These are phyloP conservation scores for Mirounga angustirostris DNA, from an alignment of 2,113 vertebrate species.

Conservation along the genomic window DNA sequence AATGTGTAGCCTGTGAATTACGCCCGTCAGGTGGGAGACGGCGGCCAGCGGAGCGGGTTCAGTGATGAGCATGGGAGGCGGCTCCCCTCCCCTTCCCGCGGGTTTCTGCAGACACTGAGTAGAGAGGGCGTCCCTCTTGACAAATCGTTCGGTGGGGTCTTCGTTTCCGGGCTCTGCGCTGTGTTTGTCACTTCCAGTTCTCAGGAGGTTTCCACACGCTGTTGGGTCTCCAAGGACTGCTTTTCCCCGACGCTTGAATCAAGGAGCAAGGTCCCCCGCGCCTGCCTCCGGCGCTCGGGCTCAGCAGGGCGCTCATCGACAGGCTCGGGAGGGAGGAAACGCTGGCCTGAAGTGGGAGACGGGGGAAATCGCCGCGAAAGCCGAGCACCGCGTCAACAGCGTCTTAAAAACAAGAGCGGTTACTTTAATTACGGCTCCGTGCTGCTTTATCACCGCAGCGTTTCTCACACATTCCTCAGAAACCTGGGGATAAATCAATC, in stretches of 20 bases:
- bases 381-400: slow-evolving; percentile 68
- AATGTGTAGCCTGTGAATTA: slow-evolving; percentile 71
- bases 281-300: not conserved
- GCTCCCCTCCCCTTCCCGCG: not conserved
- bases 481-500: slow-evolving; percentile 88
- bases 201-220: not conserved
- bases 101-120: not conserved
- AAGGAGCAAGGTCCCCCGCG: not conserved
- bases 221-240: not conserved
- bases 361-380: slow-evolving; percentile 66
- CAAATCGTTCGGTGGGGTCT: not conserved
- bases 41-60: not conserved
- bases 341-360: not conserved
- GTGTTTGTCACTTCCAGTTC: not conserved
- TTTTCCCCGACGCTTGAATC: not conserved
- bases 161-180: not conserved
- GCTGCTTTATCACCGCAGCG: slow-evolving; percentile 83
- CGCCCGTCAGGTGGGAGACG: slow-evolving; percentile 36
- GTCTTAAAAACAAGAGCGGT: slow-evolving; percentile 86
- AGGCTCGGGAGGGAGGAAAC: not conserved
- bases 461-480: slow-evolving; percentile 88
- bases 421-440: slow-evolving; percentile 86
- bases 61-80: not conserved
- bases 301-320: not conserved
- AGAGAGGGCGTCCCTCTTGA: not conserved